Percentiles rank a stretch among this genome's conserved stretches.
Evolutionary conservation across 1,140 invertebrate genomes (phyloP).

Genomic region (Caenorhabditis inopinata): DNA sequence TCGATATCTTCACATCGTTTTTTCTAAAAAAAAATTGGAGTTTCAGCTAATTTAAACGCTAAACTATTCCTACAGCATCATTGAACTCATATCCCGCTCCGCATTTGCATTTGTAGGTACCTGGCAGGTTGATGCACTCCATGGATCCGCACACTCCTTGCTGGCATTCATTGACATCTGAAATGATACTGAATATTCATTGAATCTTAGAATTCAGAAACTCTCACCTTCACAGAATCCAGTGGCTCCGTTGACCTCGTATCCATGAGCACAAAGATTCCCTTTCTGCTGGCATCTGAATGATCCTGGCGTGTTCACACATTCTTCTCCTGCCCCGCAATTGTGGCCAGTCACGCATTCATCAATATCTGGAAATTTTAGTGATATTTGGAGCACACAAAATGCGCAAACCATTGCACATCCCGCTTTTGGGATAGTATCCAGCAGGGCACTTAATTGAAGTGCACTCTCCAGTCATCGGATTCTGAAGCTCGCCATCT

Average conservation of each 20-base stretch:
- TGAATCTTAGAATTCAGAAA: background rate
- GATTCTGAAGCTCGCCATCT: conserved; percentile 61
- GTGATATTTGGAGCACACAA: background rate
- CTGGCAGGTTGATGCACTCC: conserved; percentile 69
- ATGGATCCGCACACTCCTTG: conserved; percentile 67
- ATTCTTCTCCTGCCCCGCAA: conserved; percentile 76
- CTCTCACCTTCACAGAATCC: conserved; percentile 62
- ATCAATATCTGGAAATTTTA: conserved; percentile 75
- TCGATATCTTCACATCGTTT: conserved; percentile 61
- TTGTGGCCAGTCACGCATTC: conserved; percentile 76
- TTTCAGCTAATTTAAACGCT: no score
- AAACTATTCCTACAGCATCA: conserved; percentile 50
- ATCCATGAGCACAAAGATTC: conserved; percentile 60
- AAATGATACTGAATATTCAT: background rate
- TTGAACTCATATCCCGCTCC: conserved; percentile 68
- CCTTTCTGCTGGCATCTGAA: conserved; percentile 64
- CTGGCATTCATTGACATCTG: conserved; percentile 67
- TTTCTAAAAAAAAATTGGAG: conserved; percentile 27
- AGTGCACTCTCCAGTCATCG: conserved; percentile 63
- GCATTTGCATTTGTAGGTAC: conserved; percentile 69
- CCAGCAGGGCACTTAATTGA: conserved; percentile 69
- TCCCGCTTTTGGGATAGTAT: conserved; percentile 68
- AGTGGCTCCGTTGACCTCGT: conserved; percentile 56
- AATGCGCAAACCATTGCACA: conserved; percentile 69
- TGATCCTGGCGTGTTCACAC: conserved; percentile 84